Evolutionary conservation across 2,797 vertebrate species (phyloP), one percentile per base, ranked within the genome.

Genomic region (Lates japonicus): DNA sequence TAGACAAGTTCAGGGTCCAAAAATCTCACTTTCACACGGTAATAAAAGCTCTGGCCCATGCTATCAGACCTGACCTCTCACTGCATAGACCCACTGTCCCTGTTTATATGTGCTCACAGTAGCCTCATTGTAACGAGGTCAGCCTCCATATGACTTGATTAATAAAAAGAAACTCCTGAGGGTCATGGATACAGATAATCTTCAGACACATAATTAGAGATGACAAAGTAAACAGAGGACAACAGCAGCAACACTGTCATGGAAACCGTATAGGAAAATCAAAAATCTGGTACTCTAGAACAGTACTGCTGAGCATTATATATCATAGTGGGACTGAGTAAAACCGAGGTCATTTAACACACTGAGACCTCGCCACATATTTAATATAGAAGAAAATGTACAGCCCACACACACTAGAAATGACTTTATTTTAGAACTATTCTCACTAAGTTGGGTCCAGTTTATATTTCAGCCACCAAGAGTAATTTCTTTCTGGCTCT

Each of bases 161-260:
- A 42, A 42, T 7, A 42, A 13, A 12, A 42, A 16, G 7, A 52
- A 46, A 37, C 29, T 11, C 69, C 1, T 0, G n/a, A 39, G 5
- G 4, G 48, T 10, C 16, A 35, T 39, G 41, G 35, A 35, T 74
- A 57, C 29, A 49, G 35, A 51, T 63, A 41, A 52, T 35, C 29
- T 61, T 44, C 46, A 42, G 16, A 42, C 41, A 42, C 41, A 54
- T 52, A 54, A 12, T 9, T 22, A 25, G 13, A 19, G 20, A 19
- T 31, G 66, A 63, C 2, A 29, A 29, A 29, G 25, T 29, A 48
- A 14, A 31, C 7, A 9, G 8, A 59, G 2, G 2, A 14, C 41
- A 60, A 71, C 22, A 52, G 46, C 31, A 41, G 63, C n/a, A 41
- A n/a, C 8, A 52, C 54, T 19, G 9, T 55, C 61, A 61, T 61